phyloP scores from a whole-genome alignment of 2,113 vertebrate genomes.

The Oryzias celebensis region DNA sequence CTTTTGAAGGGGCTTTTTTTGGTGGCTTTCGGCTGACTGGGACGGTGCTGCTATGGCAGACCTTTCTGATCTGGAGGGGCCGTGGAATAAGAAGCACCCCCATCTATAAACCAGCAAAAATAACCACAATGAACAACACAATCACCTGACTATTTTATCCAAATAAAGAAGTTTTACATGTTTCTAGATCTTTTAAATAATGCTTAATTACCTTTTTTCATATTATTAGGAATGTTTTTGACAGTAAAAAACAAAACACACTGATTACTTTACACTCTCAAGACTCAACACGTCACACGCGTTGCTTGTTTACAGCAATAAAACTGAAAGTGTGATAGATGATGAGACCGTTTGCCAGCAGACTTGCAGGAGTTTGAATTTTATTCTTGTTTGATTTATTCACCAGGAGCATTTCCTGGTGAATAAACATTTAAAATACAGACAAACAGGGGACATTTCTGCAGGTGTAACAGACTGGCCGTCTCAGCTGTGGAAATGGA shows the following conservation, averaged over 20 bases:
- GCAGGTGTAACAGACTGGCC: slow-evolving; percentile 37
- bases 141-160: neutral
- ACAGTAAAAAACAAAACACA: slow-evolving; percentile 1
- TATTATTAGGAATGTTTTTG: slow-evolving; percentile 7
- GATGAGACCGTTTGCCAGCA: slow-evolving; percentile 41
- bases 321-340: slow-evolving; percentile 42
- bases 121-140: too few species aligned
- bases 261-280: slow-evolving; percentile 34
- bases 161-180: neutral
- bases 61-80: too few species aligned
- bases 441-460: slow-evolving; percentile 59
- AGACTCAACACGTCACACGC: slow-evolving; percentile 11
- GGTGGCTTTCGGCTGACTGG: too few species aligned
- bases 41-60: too few species aligned
- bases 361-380: slow-evolving; percentile 34
- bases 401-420: slow-evolving; percentile 24
- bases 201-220: neutral
- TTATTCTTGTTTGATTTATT: slow-evolving; percentile 15
- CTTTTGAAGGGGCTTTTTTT: too few species aligned
- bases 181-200: slow-evolving; percentile 2
- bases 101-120: too few species aligned
- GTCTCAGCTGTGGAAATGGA: slow-evolving; percentile 59
- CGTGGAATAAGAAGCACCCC: too few species aligned
- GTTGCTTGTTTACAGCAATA: slow-evolving; percentile 21
- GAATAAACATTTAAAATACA: slow-evolving; percentile 44